These are phyloP conservation scores for Bombylius major DNA, from an alignment of 2,888 invertebrate genomes.

Conservation along the genomic window DNA sequence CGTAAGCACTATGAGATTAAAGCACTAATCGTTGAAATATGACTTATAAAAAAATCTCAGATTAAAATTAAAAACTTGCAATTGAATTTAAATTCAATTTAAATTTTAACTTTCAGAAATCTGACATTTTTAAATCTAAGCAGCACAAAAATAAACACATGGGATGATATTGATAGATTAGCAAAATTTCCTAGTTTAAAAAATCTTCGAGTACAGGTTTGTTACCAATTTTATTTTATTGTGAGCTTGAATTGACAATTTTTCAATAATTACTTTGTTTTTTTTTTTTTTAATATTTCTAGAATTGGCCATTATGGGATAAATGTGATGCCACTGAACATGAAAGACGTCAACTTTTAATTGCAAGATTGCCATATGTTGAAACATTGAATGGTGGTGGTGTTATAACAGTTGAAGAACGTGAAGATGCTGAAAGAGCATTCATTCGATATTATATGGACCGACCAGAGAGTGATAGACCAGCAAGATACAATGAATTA, in stretches of 20 bases:
- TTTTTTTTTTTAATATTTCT: conserved; percentile 7
- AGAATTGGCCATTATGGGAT: conserved; percentile 59
- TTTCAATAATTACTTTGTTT: neutral
- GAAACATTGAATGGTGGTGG: conserved; percentile 82
- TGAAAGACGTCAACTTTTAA: conserved; percentile 72
- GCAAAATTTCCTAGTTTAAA: conserved; percentile 69
- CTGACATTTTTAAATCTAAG: conserved; percentile 74
- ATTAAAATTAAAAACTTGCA: neutral
- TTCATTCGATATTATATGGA: conserved; percentile 89
- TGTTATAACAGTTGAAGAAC: conserved; percentile 66
- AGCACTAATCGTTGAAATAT: no score
- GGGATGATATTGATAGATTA: conserved; percentile 82
- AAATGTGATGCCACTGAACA: conserved; percentile 76
- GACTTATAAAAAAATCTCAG: no score
- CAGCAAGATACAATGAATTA: conserved; percentile 64
- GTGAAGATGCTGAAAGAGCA: conserved; percentile 85
- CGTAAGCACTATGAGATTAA: no score
- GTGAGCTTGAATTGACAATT: neutral
- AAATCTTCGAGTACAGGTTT: conserved; percentile 70
- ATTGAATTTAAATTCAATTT: no score
- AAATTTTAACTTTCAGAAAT: conserved; percentile 25
- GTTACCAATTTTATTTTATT: conserved; percentile 1
- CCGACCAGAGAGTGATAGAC: conserved; percentile 68
- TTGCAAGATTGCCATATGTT: conserved; percentile 78
- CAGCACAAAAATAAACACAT: conserved; percentile 66